phyloP scores from a whole-genome alignment of 2,888 invertebrate species.

The Acleris emargana region DNA sequence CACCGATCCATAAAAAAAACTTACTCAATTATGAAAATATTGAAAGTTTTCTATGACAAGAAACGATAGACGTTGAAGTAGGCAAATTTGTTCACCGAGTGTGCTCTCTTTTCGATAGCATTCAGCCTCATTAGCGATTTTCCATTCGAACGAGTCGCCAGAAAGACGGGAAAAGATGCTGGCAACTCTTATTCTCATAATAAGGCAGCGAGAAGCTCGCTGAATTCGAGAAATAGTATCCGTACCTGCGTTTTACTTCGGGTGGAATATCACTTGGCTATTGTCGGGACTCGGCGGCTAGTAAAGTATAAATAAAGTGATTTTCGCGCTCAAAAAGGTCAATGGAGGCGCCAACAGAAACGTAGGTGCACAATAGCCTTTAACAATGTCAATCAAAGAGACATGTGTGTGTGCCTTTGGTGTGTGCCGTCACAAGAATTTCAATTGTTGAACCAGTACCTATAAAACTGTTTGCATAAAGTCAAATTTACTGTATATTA shows the following conservation, averaged over 20 bases:
- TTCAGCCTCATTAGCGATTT: slow-evolving; percentile 75
- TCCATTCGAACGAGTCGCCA: slow-evolving; percentile 57
- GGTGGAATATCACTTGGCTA: slow-evolving; percentile 51
- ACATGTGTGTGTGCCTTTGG: too few relatives aligned
- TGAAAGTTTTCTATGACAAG: slow-evolving; percentile 40
- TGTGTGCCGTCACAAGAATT: too few relatives aligned
- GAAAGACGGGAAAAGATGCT: slow-evolving; percentile 54
- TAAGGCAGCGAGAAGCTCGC: slow-evolving; percentile 49
- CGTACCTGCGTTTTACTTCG: slow-evolving; percentile 46
- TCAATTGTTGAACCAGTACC: too few relatives aligned
- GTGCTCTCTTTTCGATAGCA: slow-evolving; percentile 60
- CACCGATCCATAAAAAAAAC: not conserved
- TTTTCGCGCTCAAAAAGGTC: too few relatives aligned
- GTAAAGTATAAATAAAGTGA: not conserved
- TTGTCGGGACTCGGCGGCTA: slow-evolving; percentile 39
- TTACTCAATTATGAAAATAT: slow-evolving; percentile 8
- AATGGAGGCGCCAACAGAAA: too few relatives aligned
- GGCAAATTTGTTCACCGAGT: slow-evolving; percentile 55
- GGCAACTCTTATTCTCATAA: slow-evolving; percentile 53
- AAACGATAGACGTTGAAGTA: slow-evolving; percentile 47
- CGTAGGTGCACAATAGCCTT: too few relatives aligned
- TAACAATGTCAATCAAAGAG: too few relatives aligned
- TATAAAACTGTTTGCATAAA: too few relatives aligned
- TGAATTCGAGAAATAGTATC: slow-evolving; percentile 47
- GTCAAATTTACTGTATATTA: too few relatives aligned